Conservation (phyloP, 2,888 invertebrate species). For the Acrobasis repandana region DNA sequence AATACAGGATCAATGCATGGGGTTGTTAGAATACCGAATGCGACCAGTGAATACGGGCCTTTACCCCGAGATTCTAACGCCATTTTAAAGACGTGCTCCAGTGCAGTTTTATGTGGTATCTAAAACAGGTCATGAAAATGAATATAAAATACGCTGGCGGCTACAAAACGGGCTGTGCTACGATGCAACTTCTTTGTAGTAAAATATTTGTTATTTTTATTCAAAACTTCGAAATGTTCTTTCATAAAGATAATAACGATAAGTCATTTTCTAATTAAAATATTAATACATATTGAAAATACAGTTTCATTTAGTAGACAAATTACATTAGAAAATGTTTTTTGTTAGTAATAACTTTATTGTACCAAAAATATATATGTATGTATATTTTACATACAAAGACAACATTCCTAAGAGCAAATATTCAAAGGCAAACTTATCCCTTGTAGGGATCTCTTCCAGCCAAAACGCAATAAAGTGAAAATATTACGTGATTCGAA, state of each 20-base stretch:
- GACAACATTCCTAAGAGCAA: too few relatives aligned
- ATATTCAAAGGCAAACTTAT: too few relatives aligned
- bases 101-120: constrained; percentile 14
- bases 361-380: too few relatives aligned
- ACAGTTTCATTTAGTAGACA: too few relatives aligned
- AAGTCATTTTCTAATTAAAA: neutral
- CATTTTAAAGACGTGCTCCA: constrained; percentile 10
- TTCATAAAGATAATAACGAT: neutral
- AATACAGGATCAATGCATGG: neutral
- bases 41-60: neutral
- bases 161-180: constrained; percentile 8
- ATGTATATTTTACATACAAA: too few relatives aligned
- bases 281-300: neutral
- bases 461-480: too few relatives aligned
- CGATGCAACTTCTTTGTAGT: constrained; percentile 13
- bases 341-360: too few relatives aligned
- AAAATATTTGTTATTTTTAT: constrained; percentile 5
- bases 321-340: too few relatives aligned
- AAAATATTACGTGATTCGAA: too few relatives aligned
- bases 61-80: constrained; percentile 13
- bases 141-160: constrained; percentile 17
- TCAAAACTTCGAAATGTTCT: neutral
- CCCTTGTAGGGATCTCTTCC: too few relatives aligned
- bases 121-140: constrained; percentile 17
- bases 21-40: neutral